Percentiles rank a stretch among this genome's conserved stretches.
These are phyloP conservation scores for Salvator merianae DNA, from an alignment of 2,113 vertebrate genomes.

Conservation along the genomic window DNA sequence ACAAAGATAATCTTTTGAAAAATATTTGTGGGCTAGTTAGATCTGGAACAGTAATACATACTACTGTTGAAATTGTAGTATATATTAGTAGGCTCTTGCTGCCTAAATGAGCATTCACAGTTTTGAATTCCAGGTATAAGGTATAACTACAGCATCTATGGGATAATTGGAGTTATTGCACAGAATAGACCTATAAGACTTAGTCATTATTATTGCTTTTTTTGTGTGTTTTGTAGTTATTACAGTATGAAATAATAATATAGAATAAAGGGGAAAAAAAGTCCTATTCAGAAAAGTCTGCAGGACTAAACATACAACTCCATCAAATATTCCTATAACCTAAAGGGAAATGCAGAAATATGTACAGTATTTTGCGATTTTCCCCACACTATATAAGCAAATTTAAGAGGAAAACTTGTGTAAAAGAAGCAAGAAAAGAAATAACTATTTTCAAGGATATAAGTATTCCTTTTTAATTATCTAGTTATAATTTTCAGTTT, in stretches of 20 bases:
- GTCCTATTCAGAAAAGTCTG: neutral
- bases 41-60: neutral
- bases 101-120: neutral
- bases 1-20: neutral
- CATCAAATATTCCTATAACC: neutral
- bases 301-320: neutral
- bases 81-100: conserved; percentile 9
- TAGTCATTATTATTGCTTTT: conserved; percentile 31
- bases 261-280: neutral
- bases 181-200: conserved; percentile 17
- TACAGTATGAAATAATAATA: conserved; percentile 21
- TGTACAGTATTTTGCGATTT: neutral
- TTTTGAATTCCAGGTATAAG: neutral
- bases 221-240: no score
- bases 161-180: neutral
- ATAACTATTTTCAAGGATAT: neutral
- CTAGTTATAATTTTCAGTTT: conserved; percentile 1
- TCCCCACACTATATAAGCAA: neutral
- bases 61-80: neutral
- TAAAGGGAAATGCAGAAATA: accelerated
- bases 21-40: neutral
- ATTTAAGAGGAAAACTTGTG: neutral
- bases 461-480: neutral
- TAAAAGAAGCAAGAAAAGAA: neutral
- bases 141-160: no score